Evolutionary conservation across 2,113 vertebrate species (phyloP), one percentile per base, ranked within the genome.

Genomic region (Ammodytes marinus): DNA sequence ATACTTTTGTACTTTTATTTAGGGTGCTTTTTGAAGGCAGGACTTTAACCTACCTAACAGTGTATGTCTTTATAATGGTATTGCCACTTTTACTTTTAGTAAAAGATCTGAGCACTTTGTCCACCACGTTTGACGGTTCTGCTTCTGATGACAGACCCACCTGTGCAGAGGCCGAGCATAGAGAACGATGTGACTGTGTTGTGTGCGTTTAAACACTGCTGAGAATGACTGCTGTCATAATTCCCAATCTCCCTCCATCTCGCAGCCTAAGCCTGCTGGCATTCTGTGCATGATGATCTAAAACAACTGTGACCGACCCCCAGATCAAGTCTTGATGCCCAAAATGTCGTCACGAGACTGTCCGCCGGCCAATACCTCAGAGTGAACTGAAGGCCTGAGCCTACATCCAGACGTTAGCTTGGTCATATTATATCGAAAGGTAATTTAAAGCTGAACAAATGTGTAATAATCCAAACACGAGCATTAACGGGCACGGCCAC

Each of bases 301-400:
- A 95, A 95, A 92, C 92, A 95, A 95, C 93, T 94, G 93, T 93
- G 91, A 91, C 86, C 77, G 74, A 87, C 89, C 85, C 74, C 83
- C 86, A 89, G 87, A 91, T 91, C 86, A 90, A 93, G 79, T 75
- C 84, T 60, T 76, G 49, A 84, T 89, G 90, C 82, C 91, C 88
- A 84, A 91, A 89, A 89, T 87, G 85, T 82, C 77, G 69, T 88
- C 86, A 80, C 65, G 79, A 40, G 73, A 79, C 74, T 45, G 75
- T 63, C 42, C 15, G 40, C 15, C 3, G 55, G 46, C 53, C 73
- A 15, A 13, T 65, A 57, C 61, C 46, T 39, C 58, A 54, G 54
- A 40, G 47, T 52, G 53, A 54, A 53, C 35, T 0, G 49, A 13
- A 42, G 43, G 49, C 57, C 55, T 15, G 61, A 77, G 75, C 59